Base-by-base conservation (phyloP, 2,797 vertebrate genomes). In the Sebastiscus tertius region DNA sequence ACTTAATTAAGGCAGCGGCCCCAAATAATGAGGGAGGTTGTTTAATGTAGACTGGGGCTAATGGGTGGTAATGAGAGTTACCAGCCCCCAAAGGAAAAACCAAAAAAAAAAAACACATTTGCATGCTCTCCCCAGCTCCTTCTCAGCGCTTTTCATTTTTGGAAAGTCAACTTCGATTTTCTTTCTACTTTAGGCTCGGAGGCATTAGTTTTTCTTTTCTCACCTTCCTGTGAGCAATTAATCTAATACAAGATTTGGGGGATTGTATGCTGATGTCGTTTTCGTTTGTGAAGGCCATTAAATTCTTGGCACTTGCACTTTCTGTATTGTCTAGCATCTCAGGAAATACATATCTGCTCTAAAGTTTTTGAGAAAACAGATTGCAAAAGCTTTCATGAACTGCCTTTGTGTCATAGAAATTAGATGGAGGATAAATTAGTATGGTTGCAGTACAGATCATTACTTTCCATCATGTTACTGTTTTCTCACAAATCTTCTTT, bases 41-140 rank as follows among this genome's bases (percentile, higher is more conserved):
- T 87, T 87, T 74, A 75, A 83, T 85, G 80, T 68, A 77, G 71
- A 72, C 77, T 20, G 39, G 55, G 68, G 86, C 75, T 90, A 88
- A 92, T 87, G 72, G 80, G 79, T 64, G 55, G 55, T 87, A 85
- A 90, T 89, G 72, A 88, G 75, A 73, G 27, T 64, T 59, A 73
- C 61, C 42, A 69, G 39, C 36, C 54, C 61, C 39, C 16, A 67
- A 69, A 77, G 18, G 34, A 46, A 31, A 60, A 75, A 33, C 20
- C 62, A 29, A 56, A 6, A 72, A 42, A 42, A 42, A 29, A 29
- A 42, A 42, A 0, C 2, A 34, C 24, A 78, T 77, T 86, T 83
- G 67, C 63, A 75, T 75, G 8, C 10, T 26, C 36, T 36, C 55
- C 60, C 13, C 27, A 46, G 55, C 56, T 62, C 22, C 24, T 59